Base-by-base conservation (phyloP, 2,113 vertebrate genomes). In the Passer domesticus region DNA sequence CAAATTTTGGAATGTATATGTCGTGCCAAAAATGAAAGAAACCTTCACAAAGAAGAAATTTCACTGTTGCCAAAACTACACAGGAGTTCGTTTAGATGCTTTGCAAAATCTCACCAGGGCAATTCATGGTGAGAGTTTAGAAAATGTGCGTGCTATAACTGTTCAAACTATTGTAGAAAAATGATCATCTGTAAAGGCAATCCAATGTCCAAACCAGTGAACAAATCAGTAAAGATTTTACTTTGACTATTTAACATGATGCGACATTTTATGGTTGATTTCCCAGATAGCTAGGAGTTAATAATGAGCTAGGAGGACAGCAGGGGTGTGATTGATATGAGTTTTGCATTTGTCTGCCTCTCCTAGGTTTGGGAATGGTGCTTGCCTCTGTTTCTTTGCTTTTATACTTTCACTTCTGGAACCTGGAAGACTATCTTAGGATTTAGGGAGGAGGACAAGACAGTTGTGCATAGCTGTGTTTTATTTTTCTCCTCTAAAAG, bases 1-100 rank as follows among this genome's bases (percentile, higher is more conserved):
- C 79, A 92, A 83, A 7, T 85, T 55, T 86, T 27, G 28, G 86
- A 64, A 92, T 63, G 62, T 68, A 72, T 92, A 80, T 50, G 63
- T 50, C 21, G 50, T 88, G 43, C 90, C 75, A 95, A 92, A 95
- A 83, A 37, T 80, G 24, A 56, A 89, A 92, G 49, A 87, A 62
- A 47, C 16, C 33, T 85, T 88, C 15, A 60, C 25, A 58, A 88
- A 93, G 13, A 52, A 62, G 63, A 72, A 89, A 63, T 79, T 56
- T 93, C 31, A 50, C 53, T 69, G 28, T 46, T 90, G 30, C 47
- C 70, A 50, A 39, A 81, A 41, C 9, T 50, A 44, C 18, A 25
- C 24, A 69, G 66, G 60, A 89, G 20, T 46, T 88, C 7, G 77
- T 72, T 73, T 56, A 83, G 76, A 56, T 68, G 46, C 31, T 83